Percentiles rank a stretch among this genome's conserved stretches.
Evolutionary conservation across 2,888 invertebrate species (phyloP).

Genomic region (Shargacucullia verbasci): DNA sequence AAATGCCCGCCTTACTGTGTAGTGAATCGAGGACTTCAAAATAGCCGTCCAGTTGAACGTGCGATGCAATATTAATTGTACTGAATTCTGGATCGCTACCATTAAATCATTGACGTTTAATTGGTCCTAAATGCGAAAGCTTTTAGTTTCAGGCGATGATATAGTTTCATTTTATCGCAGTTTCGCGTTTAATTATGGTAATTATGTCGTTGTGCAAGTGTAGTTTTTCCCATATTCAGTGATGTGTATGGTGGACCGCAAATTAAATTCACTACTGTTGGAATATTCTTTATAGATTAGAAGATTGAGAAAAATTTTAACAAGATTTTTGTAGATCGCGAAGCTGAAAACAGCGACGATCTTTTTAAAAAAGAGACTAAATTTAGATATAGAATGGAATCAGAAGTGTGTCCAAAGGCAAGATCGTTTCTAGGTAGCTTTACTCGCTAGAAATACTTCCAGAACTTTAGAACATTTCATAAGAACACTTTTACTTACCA

Average conservation of each 20-base stretch:
- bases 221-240: constrained; percentile 12
- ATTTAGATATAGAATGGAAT: too few relatives aligned
- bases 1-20: constrained; percentile 46
- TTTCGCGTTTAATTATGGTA: constrained; percentile 19
- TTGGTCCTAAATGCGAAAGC: constrained; percentile 53
- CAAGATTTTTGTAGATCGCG: too few relatives aligned
- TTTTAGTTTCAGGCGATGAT: constrained; percentile 50
- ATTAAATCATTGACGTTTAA: constrained; percentile 63
- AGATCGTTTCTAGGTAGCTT: too few relatives aligned
- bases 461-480: too few relatives aligned
- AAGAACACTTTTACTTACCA: too few relatives aligned
- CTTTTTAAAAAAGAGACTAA: too few relatives aligned
- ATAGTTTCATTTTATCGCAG: constrained; percentile 40
- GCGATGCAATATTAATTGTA: constrained; percentile 65
- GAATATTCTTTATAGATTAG: too few relatives aligned
- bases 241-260: neutral
- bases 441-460: too few relatives aligned
- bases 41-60: constrained; percentile 52
- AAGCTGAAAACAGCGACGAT: too few relatives aligned
- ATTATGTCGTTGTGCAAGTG: constrained; percentile 12
- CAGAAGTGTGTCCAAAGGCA: too few relatives aligned
- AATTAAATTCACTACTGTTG: too few relatives aligned
- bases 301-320: too few relatives aligned
- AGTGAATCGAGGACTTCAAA: constrained; percentile 56
- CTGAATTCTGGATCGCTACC: constrained; percentile 53